Evolutionary conservation across 2,113 vertebrate genomes (phyloP).

Genomic region (Pontoporia blainvillei): DNA sequence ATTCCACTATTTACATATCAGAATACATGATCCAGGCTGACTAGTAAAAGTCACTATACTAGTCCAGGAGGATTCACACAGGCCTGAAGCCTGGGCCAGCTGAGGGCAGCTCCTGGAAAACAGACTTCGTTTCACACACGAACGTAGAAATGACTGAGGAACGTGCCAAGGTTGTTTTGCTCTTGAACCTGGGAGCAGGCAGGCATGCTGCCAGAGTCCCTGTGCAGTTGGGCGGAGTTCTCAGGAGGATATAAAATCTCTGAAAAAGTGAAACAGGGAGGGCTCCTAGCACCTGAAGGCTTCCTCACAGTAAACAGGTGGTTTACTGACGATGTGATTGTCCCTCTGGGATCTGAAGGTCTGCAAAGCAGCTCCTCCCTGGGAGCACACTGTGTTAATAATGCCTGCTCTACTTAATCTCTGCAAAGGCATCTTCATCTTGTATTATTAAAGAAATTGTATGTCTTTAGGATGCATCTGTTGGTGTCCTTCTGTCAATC

Average conservation of each 20-base stretch:
- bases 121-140: rapidly evolving
- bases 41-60: not conserved
- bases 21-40: not conserved
- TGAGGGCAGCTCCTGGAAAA: not conserved
- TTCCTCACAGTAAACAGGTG: not conserved
- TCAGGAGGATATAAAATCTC: not conserved
- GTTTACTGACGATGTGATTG: not conserved
- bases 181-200: not conserved
- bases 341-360: not conserved
- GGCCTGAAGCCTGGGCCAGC: not conserved
- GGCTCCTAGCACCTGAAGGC: not conserved
- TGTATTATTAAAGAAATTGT: not conserved
- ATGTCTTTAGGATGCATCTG: not conserved
- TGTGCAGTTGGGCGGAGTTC: not conserved
- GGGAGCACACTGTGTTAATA: not conserved
- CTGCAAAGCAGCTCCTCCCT: not conserved
- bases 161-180: not conserved
- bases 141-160: not conserved
- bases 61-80: not conserved
- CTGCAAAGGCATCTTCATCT: not conserved
- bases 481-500: not conserved
- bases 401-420: not conserved
- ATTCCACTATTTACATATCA: not conserved
- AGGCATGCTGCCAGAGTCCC: not conserved
- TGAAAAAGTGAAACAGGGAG: not conserved